phyloP scores from a whole-genome alignment of 92 coral and sea anemone species.

The Metridium senile region DNA sequence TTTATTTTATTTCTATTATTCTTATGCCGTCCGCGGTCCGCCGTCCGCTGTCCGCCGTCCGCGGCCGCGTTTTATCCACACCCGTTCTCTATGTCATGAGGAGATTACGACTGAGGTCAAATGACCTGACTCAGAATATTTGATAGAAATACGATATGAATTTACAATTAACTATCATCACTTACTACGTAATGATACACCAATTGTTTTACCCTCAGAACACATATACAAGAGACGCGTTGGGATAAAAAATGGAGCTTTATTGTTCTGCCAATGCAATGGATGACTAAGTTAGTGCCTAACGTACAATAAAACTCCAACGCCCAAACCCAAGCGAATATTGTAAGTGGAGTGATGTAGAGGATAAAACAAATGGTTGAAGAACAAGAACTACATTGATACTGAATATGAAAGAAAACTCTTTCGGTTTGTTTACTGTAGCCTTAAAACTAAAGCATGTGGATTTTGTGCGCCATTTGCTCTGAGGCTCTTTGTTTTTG shows the following conservation, averaged over 20 bases:
- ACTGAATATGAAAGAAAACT: background rate
- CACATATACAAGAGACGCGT: background rate
- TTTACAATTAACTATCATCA: slow-evolving; percentile 8
- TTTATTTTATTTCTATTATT: too few relatives aligned
- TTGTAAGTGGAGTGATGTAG: background rate
- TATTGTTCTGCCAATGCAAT: background rate
- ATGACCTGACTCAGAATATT: too few relatives aligned
- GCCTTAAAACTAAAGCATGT: too few relatives aligned
- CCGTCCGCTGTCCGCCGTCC: too few relatives aligned
- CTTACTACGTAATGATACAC: background rate
- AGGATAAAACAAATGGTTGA: background rate
- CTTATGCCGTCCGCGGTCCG: too few relatives aligned
- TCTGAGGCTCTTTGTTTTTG: background rate
- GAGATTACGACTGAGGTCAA: too few relatives aligned
- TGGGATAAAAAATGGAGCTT: background rate
- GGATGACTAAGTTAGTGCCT: background rate
- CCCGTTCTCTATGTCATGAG: too few relatives aligned
- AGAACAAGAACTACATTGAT: background rate
- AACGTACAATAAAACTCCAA: background rate
- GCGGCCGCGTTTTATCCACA: too few relatives aligned
- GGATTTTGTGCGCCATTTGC: background rate
- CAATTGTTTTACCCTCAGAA: background rate
- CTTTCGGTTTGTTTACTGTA: background rate
- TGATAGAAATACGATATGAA: too few relatives aligned
- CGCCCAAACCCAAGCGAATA: background rate